A percentile compares a stretch with the other conserved stretches of the same genome.
Conservation (phyloP, 2,113 vertebrate genomes). For the Ailuropoda melanoleuca region DNA sequence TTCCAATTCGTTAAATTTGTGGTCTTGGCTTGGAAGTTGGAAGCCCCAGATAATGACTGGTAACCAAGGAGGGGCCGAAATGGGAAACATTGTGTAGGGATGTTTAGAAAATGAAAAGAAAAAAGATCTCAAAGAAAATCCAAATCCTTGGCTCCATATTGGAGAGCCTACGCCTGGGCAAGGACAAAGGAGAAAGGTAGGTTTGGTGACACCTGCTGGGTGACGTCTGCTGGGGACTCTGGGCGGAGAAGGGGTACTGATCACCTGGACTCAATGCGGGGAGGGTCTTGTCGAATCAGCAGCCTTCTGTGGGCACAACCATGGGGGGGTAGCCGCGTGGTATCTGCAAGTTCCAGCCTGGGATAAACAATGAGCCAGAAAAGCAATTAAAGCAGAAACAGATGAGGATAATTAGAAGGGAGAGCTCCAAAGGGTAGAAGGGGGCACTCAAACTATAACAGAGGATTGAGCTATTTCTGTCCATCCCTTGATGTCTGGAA, state of each 20-base stretch:
- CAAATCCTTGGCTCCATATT: not conserved
- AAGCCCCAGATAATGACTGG: conserved; percentile 32
- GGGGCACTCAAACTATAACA: conserved; percentile 71
- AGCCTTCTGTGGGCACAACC: not conserved
- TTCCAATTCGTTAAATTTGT: conserved; percentile 17
- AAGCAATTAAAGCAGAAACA: conserved; percentile 78
- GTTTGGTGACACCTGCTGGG: not conserved
- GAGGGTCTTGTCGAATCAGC: not conserved
- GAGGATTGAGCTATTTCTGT: conserved; percentile 70
- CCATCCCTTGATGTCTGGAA: conserved; percentile 77
- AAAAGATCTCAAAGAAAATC: conserved; percentile 30
- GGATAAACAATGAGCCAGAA: conserved; percentile 70
- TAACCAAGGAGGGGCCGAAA: conserved; percentile 16
- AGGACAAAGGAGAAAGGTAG: not conserved
- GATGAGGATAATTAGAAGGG: conserved; percentile 80
- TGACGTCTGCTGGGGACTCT: not conserved
- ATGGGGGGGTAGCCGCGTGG: not conserved
- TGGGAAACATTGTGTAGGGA: not conserved
- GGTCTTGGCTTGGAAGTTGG: conserved; percentile 36
- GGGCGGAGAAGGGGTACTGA: not conserved
- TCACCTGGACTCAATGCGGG: not conserved
- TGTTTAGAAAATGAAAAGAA: conserved; percentile 43
- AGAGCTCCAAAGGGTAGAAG: conserved; percentile 42
- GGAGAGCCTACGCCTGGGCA: not conserved
- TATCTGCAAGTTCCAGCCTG: conserved; percentile 44